Conservation (phyloP, 2,113 vertebrate species). For the Elaphurus davidianus region DNA sequence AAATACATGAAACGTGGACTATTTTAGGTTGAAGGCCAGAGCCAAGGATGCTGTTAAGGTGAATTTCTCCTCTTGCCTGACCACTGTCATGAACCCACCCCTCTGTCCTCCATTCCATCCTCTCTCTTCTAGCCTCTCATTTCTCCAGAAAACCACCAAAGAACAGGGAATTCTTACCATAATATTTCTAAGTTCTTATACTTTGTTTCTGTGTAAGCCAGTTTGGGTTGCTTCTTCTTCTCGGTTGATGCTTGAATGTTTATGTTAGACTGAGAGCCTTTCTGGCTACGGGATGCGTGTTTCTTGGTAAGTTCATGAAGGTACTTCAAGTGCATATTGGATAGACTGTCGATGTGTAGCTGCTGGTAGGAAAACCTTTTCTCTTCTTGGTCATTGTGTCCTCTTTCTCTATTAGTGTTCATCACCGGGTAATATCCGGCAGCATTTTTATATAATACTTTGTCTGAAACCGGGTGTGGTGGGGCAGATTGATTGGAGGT, state of each 20-base stretch:
- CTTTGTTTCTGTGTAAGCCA: conserved; percentile 19
- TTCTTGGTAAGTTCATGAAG: not conserved
- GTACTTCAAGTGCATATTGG: not conserved
- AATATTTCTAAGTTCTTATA: conserved; percentile 65
- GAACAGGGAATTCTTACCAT: conserved; percentile 54
- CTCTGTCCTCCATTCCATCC: too few species aligned
- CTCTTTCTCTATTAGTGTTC: conserved; percentile 3
- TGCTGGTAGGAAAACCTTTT: not conserved
- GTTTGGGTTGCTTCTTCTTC: conserved; percentile 21
- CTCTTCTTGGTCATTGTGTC: not conserved
- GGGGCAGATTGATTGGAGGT: not conserved
- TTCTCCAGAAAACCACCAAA: not conserved
- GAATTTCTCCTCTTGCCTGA: not conserved
- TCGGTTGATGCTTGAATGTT: not conserved
- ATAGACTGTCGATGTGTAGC: not conserved
- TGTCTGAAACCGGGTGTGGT: not conserved
- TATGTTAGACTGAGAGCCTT: not conserved
- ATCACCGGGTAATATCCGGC: not conserved
- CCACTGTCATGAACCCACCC: not conserved
- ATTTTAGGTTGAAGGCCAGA: not conserved
- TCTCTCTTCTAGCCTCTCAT: not conserved
- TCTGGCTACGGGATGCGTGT: not conserved
- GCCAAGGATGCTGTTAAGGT: not conserved
- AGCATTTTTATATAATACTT: not conserved
- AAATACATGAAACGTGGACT: not conserved